phyloP scores from a whole-genome alignment of 2,797 vertebrate genomes.

The Sebastes diaconus region DNA sequence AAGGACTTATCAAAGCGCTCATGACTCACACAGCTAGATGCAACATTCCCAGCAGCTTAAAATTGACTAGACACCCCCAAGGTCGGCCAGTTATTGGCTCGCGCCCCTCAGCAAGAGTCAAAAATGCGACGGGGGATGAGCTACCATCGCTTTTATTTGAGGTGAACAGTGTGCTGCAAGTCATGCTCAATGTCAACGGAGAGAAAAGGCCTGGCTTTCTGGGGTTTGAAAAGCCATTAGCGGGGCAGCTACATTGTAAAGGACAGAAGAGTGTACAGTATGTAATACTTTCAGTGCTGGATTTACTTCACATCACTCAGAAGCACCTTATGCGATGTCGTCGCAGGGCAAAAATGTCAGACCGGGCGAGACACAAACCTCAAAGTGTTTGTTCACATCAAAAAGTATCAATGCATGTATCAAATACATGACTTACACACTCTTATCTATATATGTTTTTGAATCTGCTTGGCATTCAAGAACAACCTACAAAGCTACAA shows the following conservation, averaged over 20 bases:
- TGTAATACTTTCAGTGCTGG: not conserved
- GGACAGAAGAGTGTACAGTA: not conserved
- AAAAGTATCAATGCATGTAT: not conserved
- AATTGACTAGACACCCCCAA: constrained; percentile 47
- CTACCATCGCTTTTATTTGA: constrained; percentile 40
- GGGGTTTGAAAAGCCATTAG: constrained; percentile 21
- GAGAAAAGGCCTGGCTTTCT: not conserved
- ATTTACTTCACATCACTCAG: not conserved
- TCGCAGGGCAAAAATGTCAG: not conserved
- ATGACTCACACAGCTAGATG: constrained; percentile 53
- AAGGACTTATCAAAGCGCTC: constrained; percentile 56
- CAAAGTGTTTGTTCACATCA: not conserved
- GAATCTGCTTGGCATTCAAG: not conserved
- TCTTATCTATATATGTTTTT: not conserved
- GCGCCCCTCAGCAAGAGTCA: constrained; percentile 47
- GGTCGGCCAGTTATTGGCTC: constrained; percentile 43
- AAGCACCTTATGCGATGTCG: not conserved
- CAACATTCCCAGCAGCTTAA: constrained; percentile 38
- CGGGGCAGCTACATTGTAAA: not conserved
- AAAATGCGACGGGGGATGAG: constrained; percentile 24
- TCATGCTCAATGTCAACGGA: constrained; percentile 35
- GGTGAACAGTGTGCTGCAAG: constrained; percentile 40
- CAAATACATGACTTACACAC: not conserved
- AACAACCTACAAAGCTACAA: not conserved
- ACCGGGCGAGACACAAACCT: not conserved